Evolutionary conservation across 1,140 invertebrate genomes (phyloP), one percentile per base, ranked within the genome.

Genomic region (Zaprionus lachaisei): DNA sequence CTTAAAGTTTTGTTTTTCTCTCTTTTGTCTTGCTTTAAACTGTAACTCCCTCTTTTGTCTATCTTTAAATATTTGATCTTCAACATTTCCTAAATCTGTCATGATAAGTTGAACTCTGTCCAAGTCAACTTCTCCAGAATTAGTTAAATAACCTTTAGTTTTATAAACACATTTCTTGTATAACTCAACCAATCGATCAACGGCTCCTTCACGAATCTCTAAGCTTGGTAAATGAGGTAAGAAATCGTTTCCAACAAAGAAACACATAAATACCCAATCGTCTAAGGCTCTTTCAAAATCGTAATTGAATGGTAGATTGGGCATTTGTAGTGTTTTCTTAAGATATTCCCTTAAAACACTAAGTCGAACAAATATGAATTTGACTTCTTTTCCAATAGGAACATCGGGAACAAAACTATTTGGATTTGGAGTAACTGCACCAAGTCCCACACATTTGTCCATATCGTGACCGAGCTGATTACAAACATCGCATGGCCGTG

Each of bases 221-320:
- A 99, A 93, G 24, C 98, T 99, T 15, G 99, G 99, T 67, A 99
- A 94, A 95, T 99, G 99, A 15, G 99, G 99, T 79, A 99, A 93
- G 93, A 99, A 99, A 94, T 99, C 99, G 94, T 99, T 99, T 49
- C 99, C 99, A 66, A 99, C 99, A 94, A 99, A 99, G 94, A 99
- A 99, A 93, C 99, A 99, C 98, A 99, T 99, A 93, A 99, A 99
- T 1, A 99, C 99, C 99, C 99, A 99, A 94, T 99, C 99, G 93
- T 99, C 99, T 3, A 99, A 92, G 2, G 96, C 98, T 72, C 98
- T 93, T 91, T 99, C 97, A 91, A 98, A 97, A 81, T 97, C 96
- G 92, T 97, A 98, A 28, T 63, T 74, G 92, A 99, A 99, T 1
- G 98, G 98, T 15, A 99, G 94, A 93, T 98, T 97, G 0, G 97